Percentiles rank a stretch among this genome's conserved stretches.
Conservation (phyloP, 35 echinoderm and acorn worm species). For the Heliocidaris erythrogramma region DNA sequence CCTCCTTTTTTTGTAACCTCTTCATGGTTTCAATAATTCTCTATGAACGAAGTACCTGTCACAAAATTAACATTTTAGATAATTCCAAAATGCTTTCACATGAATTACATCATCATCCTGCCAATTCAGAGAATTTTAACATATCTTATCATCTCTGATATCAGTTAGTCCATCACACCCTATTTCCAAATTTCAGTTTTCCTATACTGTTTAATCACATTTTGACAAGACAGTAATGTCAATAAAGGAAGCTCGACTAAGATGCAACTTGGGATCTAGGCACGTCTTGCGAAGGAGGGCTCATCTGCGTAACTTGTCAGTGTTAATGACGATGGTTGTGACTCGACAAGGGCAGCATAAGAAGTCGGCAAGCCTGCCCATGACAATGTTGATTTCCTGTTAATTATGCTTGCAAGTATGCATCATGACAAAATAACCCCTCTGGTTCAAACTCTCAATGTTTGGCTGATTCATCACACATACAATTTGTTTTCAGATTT, state of each 20-base stretch:
- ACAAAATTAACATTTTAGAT: no score
- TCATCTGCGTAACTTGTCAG: background rate
- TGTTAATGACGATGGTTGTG: conserved; percentile 1
- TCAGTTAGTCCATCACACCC: no score
- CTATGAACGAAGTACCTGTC: no score
- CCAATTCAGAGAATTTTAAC: no score
- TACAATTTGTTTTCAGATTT: background rate
- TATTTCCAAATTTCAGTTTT: no score
- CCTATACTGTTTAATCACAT: background rate
- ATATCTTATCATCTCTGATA: no score
- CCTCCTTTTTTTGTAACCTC: no score
- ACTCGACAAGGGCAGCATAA: background rate
- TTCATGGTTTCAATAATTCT: no score
- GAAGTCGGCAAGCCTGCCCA: background rate
- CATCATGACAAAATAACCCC: background rate
- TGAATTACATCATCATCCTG: no score
- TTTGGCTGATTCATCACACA: background rate
- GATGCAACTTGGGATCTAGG: background rate
- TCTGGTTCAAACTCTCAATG: background rate
- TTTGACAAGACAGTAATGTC: background rate
- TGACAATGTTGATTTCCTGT: conserved; percentile 11
- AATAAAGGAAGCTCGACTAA: background rate
- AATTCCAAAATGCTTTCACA: no score
- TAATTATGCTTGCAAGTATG: background rate
- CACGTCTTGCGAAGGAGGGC: background rate